Percentiles rank a stretch among this genome's conserved stretches.
phyloP scores from a whole-genome alignment of 2,113 vertebrate species.

The Takifugu flavidus region DNA sequence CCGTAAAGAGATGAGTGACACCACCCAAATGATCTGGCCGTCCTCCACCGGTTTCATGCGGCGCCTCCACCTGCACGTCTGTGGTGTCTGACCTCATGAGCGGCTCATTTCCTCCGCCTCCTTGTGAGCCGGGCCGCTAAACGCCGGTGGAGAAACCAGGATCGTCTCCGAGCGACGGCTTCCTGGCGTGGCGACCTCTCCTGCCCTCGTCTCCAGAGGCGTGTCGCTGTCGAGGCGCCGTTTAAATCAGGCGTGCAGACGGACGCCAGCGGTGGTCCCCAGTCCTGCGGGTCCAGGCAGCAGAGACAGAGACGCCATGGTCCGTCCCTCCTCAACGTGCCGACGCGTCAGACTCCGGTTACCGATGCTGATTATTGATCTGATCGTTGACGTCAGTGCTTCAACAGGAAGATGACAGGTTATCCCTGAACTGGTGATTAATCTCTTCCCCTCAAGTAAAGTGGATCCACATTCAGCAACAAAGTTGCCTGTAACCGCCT shows the following conservation, averaged over 20 bases:
- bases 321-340: background rate
- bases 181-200: conserved; percentile 32
- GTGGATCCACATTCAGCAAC: too few relatives aligned
- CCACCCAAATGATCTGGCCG: background rate
- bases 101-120: too few relatives aligned
- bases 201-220: conserved; percentile 57
- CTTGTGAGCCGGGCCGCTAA: too few relatives aligned
- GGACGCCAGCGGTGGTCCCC: conserved; percentile 64
- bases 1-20: background rate
- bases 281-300: conserved; percentile 49
- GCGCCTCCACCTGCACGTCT: conserved; percentile 31
- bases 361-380: too few relatives aligned
- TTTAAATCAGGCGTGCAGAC: conserved; percentile 75
- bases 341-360: background rate
- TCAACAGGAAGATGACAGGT: too few relatives aligned
- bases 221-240: conserved; percentile 64
- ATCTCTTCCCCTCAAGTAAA: too few relatives aligned
- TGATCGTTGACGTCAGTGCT: too few relatives aligned
- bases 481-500: too few relatives aligned
- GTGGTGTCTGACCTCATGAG: too few relatives aligned
- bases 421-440: too few relatives aligned
- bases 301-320: conserved; percentile 16
- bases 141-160: too few relatives aligned
- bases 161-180: conserved; percentile 12
- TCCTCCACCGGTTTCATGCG: conserved; percentile 8